Percentiles rank a stretch among this genome's conserved stretches.
Evolutionary conservation across 2,888 invertebrate genomes (phyloP).

Genomic region (Sphinx pinastri): DNA sequence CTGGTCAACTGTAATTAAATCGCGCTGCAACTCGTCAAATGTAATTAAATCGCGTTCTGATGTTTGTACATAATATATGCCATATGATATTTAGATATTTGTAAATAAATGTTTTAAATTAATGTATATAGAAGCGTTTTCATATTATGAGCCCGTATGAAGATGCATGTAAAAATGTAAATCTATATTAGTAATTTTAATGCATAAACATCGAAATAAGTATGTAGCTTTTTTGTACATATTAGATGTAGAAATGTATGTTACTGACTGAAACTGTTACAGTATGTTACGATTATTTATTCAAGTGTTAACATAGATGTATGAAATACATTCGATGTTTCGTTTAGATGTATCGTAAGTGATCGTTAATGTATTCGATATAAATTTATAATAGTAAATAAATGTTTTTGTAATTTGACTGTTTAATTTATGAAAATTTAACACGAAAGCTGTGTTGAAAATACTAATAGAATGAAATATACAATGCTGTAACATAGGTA

Average conservation of each 20-base stretch:
- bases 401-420: conserved; percentile 11
- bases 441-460: not conserved
- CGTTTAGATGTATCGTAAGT: conserved; percentile 1
- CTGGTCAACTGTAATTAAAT: no score
- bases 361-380: conserved; percentile 18
- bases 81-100: conserved; percentile 22
- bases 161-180: conserved; percentile 29
- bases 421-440: not conserved
- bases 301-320: conserved; percentile 11
- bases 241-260: conserved; percentile 2
- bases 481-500: no score
- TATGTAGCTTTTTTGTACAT: conserved; percentile 21
- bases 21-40: no score
- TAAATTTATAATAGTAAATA: conserved; percentile 8
- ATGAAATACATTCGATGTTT: conserved; percentile 20
- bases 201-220: conserved; percentile 20
- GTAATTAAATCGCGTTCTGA: not conserved
- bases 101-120: conserved; percentile 29
- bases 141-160: conserved; percentile 63
- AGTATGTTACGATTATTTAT: conserved; percentile 21
- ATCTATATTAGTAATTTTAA: not conserved
- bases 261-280: conserved; percentile 16
- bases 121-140: conserved; percentile 35
- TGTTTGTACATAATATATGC: no score
- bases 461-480: no score